Evolutionary conservation across 2,888 invertebrate genomes (phyloP), one percentile per base, ranked within the genome.

Genomic region (Harpalus rubripes): DNA sequence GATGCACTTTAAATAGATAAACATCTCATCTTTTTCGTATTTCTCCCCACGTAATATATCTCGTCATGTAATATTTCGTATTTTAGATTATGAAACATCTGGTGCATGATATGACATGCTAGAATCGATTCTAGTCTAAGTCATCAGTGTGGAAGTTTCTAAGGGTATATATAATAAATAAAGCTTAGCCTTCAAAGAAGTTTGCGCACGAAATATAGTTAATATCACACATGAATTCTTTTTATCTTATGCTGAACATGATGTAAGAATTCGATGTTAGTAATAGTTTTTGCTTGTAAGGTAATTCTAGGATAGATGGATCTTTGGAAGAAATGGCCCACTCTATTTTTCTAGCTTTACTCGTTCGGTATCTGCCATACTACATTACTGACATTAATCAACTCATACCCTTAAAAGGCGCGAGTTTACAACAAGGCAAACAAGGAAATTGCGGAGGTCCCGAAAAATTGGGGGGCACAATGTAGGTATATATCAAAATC

Each of bases 41-140:
- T 52, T 52, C 44, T 10, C 44, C 12, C 8, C 12, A 52, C 44
- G 44, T 52, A 52, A 32, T 12, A 52, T 52, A 12, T 52, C 12
- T 52, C 44, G 1, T 12, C 44, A 52, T 12, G 44, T 5, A 52
- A 52, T 52, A 52, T 52, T 52, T 52, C 44, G 12, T 52, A 52
- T 52, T 52, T 52, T 52, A 52, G 44, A 52, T 52, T 52, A 52
- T 52, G 44, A 52, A 52, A 52, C 44, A 52, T 52, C 44, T 52
- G 44, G 44, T 52, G 44, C 44, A 52, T 52, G 10, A 52, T 52
- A 52, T 52, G 12, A 52, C 44, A 52, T 52, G 12, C 44, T 52
- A 52, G 44, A 52, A 52, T 52, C 44, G 44, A 52, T 52, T 52
- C 44, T 52, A 52, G 44, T 52, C 10, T 52, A 52, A 12, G 44